These are phyloP conservation scores for Centropus unirufus DNA, from an alignment of 2,113 vertebrate genomes.

Conservation along the genomic window DNA sequence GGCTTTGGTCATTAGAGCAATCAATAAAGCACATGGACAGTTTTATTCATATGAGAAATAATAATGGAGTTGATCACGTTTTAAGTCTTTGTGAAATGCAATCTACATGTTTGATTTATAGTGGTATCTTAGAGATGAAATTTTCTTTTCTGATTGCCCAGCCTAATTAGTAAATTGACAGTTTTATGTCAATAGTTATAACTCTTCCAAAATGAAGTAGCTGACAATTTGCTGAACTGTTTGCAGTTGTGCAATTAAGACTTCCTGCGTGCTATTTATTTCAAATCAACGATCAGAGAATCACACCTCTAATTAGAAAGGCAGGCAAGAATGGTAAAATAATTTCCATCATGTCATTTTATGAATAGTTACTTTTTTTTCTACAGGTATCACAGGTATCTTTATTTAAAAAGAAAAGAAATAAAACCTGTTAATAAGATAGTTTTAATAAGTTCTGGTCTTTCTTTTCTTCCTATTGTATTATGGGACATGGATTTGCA, in stretches of 20 bases:
- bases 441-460: neutral
- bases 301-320: neutral
- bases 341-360: neutral
- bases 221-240: neutral
- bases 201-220: conserved; percentile 9
- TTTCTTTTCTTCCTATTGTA: neutral
- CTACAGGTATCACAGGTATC: neutral
- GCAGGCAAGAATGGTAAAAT: neutral
- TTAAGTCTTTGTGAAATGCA: neutral
- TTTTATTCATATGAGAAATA: neutral
- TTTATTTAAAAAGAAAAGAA: neutral
- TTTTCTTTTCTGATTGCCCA: neutral
- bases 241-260: neutral
- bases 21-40: neutral
- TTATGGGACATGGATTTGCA: neutral
- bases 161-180: conserved; percentile 26
- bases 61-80: neutral
- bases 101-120: neutral
- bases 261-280: neutral
- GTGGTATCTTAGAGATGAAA: neutral
- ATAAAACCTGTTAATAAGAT: neutral
- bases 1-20: neutral
- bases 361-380: neutral
- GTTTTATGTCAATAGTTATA: conserved; percentile 1
- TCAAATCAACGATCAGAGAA: neutral